Percentiles rank a stretch among this genome's conserved stretches.
Evolutionary conservation across 1,140 invertebrate genomes (phyloP).

Genomic region (Solenopsis fugax): DNA sequence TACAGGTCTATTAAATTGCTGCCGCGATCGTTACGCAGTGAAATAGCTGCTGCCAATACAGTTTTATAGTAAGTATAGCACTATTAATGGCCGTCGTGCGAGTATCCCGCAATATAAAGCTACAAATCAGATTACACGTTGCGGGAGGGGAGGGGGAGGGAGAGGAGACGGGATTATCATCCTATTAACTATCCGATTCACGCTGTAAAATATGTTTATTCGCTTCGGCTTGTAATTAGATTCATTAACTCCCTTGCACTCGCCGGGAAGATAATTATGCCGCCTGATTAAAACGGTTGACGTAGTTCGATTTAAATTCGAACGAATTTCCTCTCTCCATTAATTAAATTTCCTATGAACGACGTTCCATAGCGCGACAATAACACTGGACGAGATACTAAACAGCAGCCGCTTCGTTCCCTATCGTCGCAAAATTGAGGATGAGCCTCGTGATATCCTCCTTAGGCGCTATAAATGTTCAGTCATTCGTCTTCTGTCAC

Average conservation of each 20-base stretch:
- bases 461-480: conserved; percentile 33
- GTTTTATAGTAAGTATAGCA: conserved; percentile 60
- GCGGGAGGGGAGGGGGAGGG: not conserved
- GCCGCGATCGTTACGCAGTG: conserved; percentile 67
- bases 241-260: conserved; percentile 62
- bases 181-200: conserved; percentile 62
- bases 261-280: conserved; percentile 58
- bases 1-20: conserved; percentile 74
- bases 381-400: conserved; percentile 43
- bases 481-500: conserved; percentile 37
- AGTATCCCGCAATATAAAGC: conserved; percentile 46
- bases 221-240: conserved; percentile 58
- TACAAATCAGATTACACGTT: conserved; percentile 38
- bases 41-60: conserved; percentile 67
- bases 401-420: conserved; percentile 39
- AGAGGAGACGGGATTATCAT: conserved; percentile 60
- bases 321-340: conserved; percentile 46
- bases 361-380: conserved; percentile 8
- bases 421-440: conserved; percentile 34
- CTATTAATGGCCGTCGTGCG: conserved; percentile 49
- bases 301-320: conserved; percentile 63
- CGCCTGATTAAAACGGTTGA: conserved; percentile 61
- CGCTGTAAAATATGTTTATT: conserved; percentile 64
- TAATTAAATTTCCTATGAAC: conserved; percentile 56
- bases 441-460: conserved; percentile 24